phyloP scores from a whole-genome alignment of 1,140 invertebrate species.

The Diprion similis region DNA sequence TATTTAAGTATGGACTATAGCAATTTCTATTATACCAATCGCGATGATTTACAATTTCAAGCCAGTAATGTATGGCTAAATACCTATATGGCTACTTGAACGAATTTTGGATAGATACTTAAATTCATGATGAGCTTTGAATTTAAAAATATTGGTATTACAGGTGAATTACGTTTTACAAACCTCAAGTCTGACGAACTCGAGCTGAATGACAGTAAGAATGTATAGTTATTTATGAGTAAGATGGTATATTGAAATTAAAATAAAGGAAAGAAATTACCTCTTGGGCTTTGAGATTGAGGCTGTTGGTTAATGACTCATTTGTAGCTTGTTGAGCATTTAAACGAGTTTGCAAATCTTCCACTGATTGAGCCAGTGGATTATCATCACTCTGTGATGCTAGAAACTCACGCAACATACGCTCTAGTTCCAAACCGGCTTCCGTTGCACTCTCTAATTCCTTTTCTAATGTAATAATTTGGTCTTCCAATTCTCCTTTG shows the following conservation, averaged over 20 bases:
- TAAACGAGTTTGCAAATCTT: constrained; percentile 68
- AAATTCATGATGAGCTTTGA: too few relatives aligned
- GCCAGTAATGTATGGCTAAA: too few relatives aligned
- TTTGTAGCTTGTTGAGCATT: constrained; percentile 67
- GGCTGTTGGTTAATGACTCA: constrained; percentile 54
- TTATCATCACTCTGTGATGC: constrained; percentile 66
- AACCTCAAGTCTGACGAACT: constrained; percentile 52
- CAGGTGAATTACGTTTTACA: constrained; percentile 21
- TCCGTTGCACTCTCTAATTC: constrained; percentile 72
- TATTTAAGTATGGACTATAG: too few relatives aligned
- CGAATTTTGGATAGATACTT: too few relatives aligned
- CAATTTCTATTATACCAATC: too few relatives aligned
- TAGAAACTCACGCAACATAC: constrained; percentile 71
- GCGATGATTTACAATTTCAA: too few relatives aligned
- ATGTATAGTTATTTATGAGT: constrained; percentile 23
- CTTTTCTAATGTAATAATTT: constrained; percentile 66
- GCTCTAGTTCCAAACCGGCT: constrained; percentile 70
- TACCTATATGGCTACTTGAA: too few relatives aligned
- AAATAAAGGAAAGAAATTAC: constrained; percentile 38
- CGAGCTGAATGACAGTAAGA: constrained; percentile 42
- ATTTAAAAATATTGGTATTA: too few relatives aligned
- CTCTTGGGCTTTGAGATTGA: constrained; percentile 61
- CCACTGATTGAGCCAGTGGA: constrained; percentile 66
- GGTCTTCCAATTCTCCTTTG: constrained; percentile 64
- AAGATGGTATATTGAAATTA: neutral